These are phyloP conservation scores for Xylophagus ater DNA, from an alignment of 2,888 invertebrate genomes.

Conservation along the genomic window DNA sequence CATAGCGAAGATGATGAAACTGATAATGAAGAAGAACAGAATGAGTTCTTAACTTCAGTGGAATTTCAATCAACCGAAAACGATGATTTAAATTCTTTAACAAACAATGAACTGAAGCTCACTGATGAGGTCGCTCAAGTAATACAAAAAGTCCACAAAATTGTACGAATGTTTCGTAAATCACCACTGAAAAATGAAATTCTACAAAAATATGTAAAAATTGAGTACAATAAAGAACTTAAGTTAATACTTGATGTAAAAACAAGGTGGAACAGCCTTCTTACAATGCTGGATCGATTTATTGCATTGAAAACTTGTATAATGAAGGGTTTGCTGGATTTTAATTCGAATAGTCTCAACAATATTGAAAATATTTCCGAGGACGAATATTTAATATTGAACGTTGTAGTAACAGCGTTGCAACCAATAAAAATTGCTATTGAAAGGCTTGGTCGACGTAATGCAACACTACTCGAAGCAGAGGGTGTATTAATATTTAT, in stretches of 20 bases:
- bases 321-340: too few species aligned
- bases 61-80: background rate
- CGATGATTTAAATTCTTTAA: background rate
- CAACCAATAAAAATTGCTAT: too few species aligned
- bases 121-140: background rate
- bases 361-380: too few species aligned
- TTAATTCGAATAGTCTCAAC: too few species aligned
- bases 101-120: background rate
- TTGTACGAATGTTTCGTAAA: background rate
- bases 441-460: slow-evolving; percentile 2
- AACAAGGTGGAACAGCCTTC: slow-evolving; percentile 16
- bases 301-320: too few species aligned
- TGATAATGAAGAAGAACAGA: too few species aligned
- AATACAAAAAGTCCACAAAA: background rate
- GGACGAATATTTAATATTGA: too few species aligned
- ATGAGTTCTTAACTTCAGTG: background rate
- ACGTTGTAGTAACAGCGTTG: too few species aligned
- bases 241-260: slow-evolving; percentile 12
- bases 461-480: background rate
- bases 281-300: too few species aligned
- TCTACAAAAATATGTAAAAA: slow-evolving; percentile 15
- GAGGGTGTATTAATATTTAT: slow-evolving; percentile 1
- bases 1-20: background rate
- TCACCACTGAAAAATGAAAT: slow-evolving; percentile 14
- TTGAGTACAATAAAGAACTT: slow-evolving; percentile 13